Conservation (phyloP, 1,140 invertebrate species). For the Triops cancriformis region DNA sequence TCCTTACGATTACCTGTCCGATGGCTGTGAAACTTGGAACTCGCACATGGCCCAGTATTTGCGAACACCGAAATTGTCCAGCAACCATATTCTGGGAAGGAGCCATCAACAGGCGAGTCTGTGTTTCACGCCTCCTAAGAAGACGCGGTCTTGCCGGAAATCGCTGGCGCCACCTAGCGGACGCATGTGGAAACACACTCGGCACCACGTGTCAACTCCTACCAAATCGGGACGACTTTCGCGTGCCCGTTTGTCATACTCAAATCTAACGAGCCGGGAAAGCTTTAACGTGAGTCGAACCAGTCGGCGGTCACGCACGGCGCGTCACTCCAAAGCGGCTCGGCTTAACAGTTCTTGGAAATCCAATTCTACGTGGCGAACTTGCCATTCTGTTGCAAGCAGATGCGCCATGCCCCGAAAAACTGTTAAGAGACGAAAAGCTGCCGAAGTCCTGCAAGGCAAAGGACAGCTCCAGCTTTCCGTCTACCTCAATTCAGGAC, state of each 20-base stretch:
- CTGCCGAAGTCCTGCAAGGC: slow-evolving; percentile 23
- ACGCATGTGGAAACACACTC: slow-evolving; percentile 22
- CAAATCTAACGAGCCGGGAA: neutral
- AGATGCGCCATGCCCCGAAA: neutral
- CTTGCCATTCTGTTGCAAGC: neutral
- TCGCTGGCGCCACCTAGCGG: slow-evolving; percentile 14
- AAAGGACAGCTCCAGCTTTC: slow-evolving; percentile 27
- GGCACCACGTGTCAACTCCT: slow-evolving; percentile 22
- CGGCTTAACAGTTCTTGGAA: neutral
- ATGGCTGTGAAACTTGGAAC: slow-evolving; percentile 27
- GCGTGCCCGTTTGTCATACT: neutral
- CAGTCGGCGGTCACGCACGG: neutral
- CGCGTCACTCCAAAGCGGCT: neutral
- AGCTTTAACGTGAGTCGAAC: neutral
- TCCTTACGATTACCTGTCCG: slow-evolving; percentile 21
- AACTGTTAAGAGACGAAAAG: slow-evolving; percentile 17
- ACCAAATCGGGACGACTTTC: slow-evolving; percentile 17
- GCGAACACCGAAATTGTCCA: neutral
- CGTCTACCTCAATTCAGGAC: slow-evolving; percentile 27
- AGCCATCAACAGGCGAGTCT: neutral
- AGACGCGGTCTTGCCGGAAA: neutral
- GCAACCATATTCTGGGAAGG: neutral
- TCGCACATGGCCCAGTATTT: slow-evolving; percentile 21
- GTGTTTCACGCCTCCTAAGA: neutral
- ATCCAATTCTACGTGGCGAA: neutral